Evolutionary conservation across 2,888 invertebrate genomes (phyloP).

Genomic region (Pyrochroa serraticornis): DNA sequence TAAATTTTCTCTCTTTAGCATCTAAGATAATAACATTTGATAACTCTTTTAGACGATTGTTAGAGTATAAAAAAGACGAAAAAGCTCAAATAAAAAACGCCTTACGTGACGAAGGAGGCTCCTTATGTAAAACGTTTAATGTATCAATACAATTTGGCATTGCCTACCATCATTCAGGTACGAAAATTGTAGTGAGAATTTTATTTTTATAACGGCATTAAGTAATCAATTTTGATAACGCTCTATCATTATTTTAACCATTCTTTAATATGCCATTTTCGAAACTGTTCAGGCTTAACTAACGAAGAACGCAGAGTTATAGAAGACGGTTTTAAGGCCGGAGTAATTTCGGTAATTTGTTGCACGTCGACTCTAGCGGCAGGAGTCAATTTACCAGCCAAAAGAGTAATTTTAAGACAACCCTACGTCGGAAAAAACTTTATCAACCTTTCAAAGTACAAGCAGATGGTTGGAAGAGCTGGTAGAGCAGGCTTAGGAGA

Average conservation of each 20-base stretch:
- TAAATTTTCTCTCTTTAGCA: conserved; percentile 11
- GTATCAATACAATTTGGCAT: conserved; percentile 79
- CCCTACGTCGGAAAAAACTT: conserved; percentile 81
- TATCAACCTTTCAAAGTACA: conserved; percentile 79
- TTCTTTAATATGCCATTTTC: no score
- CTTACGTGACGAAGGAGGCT: conserved; percentile 67
- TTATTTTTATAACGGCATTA: not conserved
- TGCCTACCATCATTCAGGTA: conserved; percentile 89
- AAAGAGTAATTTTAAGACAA: conserved; percentile 82
- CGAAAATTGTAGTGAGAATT: not conserved
- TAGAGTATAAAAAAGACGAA: conserved; percentile 63
- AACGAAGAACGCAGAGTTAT: conserved; percentile 83
- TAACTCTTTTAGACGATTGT: conserved; percentile 59
- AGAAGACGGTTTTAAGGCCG: conserved; percentile 84
- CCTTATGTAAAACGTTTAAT: conserved; percentile 69
- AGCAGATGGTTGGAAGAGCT: conserved; percentile 96
- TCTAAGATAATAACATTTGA: not conserved
- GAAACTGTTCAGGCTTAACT: conserved; percentile 70
- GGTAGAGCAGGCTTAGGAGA: conserved; percentile 88
- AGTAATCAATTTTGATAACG: no score
- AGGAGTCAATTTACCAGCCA: conserved; percentile 94
- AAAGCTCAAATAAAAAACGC: conserved; percentile 68
- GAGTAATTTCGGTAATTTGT: conserved; percentile 85
- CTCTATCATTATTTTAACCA: no score
- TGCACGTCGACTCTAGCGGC: conserved; percentile 98